Evolutionary conservation across 2,113 vertebrate species (phyloP), one percentile per base, ranked within the genome.

Genomic region (Prionailurus bengalensis): DNA sequence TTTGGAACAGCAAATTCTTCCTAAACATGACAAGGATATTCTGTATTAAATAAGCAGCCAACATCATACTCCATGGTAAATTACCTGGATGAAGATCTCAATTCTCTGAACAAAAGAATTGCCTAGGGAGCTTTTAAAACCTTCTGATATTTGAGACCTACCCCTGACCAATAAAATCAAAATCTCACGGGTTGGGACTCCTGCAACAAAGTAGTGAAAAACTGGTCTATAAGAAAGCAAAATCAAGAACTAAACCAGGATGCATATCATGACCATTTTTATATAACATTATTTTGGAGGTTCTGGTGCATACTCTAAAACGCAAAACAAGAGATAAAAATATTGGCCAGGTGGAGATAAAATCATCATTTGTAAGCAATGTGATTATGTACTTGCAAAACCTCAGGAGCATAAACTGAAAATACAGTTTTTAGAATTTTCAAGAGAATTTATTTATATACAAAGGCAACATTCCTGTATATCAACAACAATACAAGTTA

Each of bases 241-340:
- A 83, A 63, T 68, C 13, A 89, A 94, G 80, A 87, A 27, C 21
- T 58, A 89, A 73, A 51, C 0, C 31, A 87, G 21, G 39, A 66
- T 93, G 17, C 7, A 42, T 48, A 63, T 33, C 23, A 70, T 58
- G 45, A 61, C 3, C 1, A 76, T 63, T 91, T 91, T 78, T 31
- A 74, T 68, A 17, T 58, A 88, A 70, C 42, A 80, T n/a, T 96
- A 71, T 84, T 97, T 93, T 88, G 65, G 33, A 93, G 82, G 27
- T 95, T 88, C 70, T 94, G 10, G 12, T 74, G 15, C 39, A 29
- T 51, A 65, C 21, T 80, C 65, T 74, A 53, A 94, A 96, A 63
- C 39, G 39, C 63, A 48, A 96, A 88, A 65, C 33, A 66, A 93
- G 29, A 80, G 23, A 88, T 55, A 65, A 95, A 91, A 92, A 89